Percentiles rank a stretch among this genome's conserved stretches.
phyloP scores from a whole-genome alignment of 2,888 invertebrate species.

The Acrobasis consociella region DNA sequence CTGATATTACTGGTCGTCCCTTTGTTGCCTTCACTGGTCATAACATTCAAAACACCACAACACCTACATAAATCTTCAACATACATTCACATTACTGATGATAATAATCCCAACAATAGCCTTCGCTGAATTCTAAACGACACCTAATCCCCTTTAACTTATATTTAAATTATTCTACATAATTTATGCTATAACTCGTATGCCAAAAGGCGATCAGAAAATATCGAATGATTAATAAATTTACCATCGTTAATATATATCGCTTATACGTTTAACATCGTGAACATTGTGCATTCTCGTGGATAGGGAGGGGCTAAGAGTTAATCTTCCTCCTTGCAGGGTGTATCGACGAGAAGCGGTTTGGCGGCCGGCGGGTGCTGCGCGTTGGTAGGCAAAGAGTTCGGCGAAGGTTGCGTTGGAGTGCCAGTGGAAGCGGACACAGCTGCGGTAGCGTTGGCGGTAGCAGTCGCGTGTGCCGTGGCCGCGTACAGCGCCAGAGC shows the following conservation, averaged over 20 bases:
- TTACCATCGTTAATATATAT: conserved; percentile 47
- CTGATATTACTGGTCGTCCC: conserved; percentile 51
- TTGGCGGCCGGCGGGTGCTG: conserved; percentile 63
- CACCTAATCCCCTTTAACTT: conserved; percentile 73
- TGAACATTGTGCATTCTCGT: conserved; percentile 34
- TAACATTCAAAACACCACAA: conserved; percentile 62
- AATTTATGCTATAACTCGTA: conserved; percentile 67
- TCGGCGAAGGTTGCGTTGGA: conserved; percentile 57
- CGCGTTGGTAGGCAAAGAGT: conserved; percentile 51
- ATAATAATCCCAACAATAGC: conserved; percentile 72
- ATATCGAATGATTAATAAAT: conserved; percentile 56
- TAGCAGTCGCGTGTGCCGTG: conserved; percentile 72
- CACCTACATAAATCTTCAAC: conserved; percentile 60
- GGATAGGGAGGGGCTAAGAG: conserved; percentile 21
- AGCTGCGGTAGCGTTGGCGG: conserved; percentile 59
- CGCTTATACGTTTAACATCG: conserved; percentile 45
- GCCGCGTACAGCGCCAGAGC: conserved; percentile 76
- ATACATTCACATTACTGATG: conserved; percentile 67
- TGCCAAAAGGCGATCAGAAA: conserved; percentile 71
- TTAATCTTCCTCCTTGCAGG: conserved; percentile 75
- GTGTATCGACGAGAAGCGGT: conserved; percentile 74
- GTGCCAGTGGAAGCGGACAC: conserved; percentile 47
- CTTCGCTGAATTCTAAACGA: conserved; percentile 68
- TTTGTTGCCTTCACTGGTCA: conserved; percentile 60
- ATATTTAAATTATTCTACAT: conserved; percentile 60